These are phyloP conservation scores for Acleris emargana DNA, from an alignment of 2,888 invertebrate species.

Conservation along the genomic window DNA sequence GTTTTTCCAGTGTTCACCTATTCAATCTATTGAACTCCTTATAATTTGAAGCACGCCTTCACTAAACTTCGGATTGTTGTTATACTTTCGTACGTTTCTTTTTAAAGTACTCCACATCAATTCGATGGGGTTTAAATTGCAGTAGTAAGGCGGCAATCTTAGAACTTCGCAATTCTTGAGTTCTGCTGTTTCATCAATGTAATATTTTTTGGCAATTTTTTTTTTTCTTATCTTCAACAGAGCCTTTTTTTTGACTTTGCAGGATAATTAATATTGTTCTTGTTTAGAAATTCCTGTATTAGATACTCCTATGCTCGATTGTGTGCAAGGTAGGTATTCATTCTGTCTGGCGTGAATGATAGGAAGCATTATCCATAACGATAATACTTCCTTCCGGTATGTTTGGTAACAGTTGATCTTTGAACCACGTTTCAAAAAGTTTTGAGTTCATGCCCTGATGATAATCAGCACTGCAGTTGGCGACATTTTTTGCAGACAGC, in stretches of 20 bases:
- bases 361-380: no score
- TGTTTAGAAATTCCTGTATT: neutral
- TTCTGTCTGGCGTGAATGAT: neutral
- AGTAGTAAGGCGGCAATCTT: conserved; percentile 1
- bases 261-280: neutral
- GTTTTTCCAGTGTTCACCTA: conserved; percentile 1
- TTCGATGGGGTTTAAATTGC: neutral
- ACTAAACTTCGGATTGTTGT: neutral
- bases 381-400: conserved; percentile 1
- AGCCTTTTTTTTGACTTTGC: neutral
- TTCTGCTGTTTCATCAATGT: conserved; percentile 1
- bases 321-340: neutral
- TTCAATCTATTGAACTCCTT: conserved; percentile 1
- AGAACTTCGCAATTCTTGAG: conserved; percentile 5
- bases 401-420: neutral
- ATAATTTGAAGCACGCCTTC: conserved; percentile 1
- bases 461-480: conserved; percentile 5
- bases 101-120: conserved; percentile 3
- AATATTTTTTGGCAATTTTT: neutral
- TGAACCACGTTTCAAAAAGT: conserved; percentile 9
- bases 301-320: neutral
- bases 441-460: conserved; percentile 1
- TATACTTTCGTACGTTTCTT: conserved; percentile 11
- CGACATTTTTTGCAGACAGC: neutral
- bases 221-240: neutral